Base-by-base conservation (phyloP, 2,113 vertebrate genomes). In the Aviceda subcristata region DNA sequence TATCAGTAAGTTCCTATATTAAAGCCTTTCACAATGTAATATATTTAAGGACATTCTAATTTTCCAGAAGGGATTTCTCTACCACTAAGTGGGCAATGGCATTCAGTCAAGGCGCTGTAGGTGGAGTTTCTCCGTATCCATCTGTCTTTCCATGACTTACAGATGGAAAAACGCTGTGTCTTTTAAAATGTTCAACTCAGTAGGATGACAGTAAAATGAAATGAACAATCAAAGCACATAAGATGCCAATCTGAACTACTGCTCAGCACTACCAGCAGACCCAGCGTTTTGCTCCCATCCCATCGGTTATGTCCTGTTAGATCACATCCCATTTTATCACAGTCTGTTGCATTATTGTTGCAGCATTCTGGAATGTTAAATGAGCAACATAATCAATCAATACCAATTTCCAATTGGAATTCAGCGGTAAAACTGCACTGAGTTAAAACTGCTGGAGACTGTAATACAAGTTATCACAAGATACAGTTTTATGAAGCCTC, bases 201-300 rank as follows among this genome's bases (percentile, higher is more conserved):
- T 97, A 94, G 95, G 98, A 97, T 94, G 95, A 97, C 97, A 97
- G 97, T 59, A 96, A 90, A 98, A 97, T 94, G 93, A 96, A 96
- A 96, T 93, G 88, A 98, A 96, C 92, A 98, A 96, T 97, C 97
- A 97, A 92, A 96, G 96, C 97, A 77, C 76, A 93, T 63, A 93
- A 96, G 93, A 94, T 74, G 96, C 90, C 27, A 74, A 67, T 89
- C 92, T 64, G 71, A 97, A 88, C 92, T 86, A 75, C 57, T 81
- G 94, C 76, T 89, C 83, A 86, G 94, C 93, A 56, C 85, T 77
- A 95, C 78, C 22, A 91, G 89, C 83, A 82, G 69, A 94, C 75
- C 77, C 48, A 78, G 88, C 0, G 0, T 77, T 97, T 57, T 90
- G 50, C 72, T 90, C 81, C 92, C 94, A 81, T 91, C 86, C 89